Base-by-base conservation (phyloP, 2,113 vertebrate species). In the Rissa tridactyla region DNA sequence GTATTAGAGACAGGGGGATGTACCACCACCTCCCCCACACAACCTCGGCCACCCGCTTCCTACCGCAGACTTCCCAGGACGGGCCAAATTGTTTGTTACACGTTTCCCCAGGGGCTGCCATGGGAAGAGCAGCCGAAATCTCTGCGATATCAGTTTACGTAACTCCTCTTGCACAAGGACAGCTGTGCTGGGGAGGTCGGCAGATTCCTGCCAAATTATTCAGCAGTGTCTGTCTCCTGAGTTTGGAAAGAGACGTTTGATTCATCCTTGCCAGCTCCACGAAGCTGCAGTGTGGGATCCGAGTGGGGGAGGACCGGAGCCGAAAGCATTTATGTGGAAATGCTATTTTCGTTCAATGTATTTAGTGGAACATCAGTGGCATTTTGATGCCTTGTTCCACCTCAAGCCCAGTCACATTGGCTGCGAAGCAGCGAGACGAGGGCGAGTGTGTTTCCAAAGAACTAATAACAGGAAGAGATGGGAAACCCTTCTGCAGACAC, bases 211-310 rank as follows among this genome's bases (percentile, higher is more conserved):
- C 88, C 89, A 76, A 89, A 91, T 89, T 89, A 89, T 87, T 94
- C 95, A 96, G 94, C 94, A 89, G 49, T 80, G 94, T 89, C 96
- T 94, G 91, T 89, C 91, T 96, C 84, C 91, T 7, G 46, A 66
- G 82, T 2, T 90, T 3, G 75, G 95, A 51, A 69, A 89, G 87
- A 92, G 86, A 71, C 1, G 9, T 30, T 94, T 32, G 91, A 82
- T 90, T 79, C 94, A 89, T 61, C 83, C 69, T 42, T 19, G 55
- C 29, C 96, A 91, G 93, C 91, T 55, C 81, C 26, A 11, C 2
- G 21, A 69, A 88, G 86, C 94, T 58, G 92, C 78, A n/a, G 75
- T 6, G 94, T 94, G 95, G 84, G 92, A 89, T 85, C 40, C 0
- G 12, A 13, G 60, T 30, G 52, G 89, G 78, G 86, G 70, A 94